Evolutionary conservation across 35 echinoderm and acorn worm genomes (phyloP).

Genomic region (Diadema setosum): DNA sequence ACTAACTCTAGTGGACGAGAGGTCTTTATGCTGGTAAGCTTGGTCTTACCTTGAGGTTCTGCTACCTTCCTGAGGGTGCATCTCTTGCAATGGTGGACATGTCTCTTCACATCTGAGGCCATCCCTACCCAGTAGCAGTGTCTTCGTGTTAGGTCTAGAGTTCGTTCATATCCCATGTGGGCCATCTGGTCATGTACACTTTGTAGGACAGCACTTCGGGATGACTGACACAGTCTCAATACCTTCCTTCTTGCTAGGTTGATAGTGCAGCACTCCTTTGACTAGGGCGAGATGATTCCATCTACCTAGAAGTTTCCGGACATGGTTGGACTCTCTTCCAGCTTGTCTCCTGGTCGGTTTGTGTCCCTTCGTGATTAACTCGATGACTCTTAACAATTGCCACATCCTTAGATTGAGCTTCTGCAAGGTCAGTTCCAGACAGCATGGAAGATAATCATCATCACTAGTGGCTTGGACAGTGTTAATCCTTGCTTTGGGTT

Average conservation of each 20-base stretch:
- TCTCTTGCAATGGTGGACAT: background rate
- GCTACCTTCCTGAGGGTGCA: background rate
- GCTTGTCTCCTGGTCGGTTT: background rate
- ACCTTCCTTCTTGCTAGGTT: background rate
- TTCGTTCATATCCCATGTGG: conserved; percentile 26
- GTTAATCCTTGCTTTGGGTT: background rate
- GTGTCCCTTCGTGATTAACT: background rate
- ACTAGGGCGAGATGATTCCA: background rate
- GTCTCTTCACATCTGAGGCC: background rate
- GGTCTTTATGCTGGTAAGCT: background rate
- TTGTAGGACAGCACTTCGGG: background rate
- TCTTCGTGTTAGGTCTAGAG: background rate
- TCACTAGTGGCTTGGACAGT: no score
- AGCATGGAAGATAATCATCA: background rate
- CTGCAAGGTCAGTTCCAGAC: background rate
- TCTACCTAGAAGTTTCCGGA: background rate
- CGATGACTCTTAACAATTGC: background rate
- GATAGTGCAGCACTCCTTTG: background rate
- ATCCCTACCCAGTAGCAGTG: conserved; percentile 38
- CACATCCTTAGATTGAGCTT: background rate
- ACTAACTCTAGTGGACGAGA: conserved; percentile 33
- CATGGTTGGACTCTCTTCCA: background rate
- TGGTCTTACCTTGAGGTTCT: background rate
- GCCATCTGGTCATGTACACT: conserved; percentile 47
- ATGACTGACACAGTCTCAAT: conserved; percentile 1